Conservation (phyloP, 2,797 vertebrate species). For the Salarias fasciatus region DNA sequence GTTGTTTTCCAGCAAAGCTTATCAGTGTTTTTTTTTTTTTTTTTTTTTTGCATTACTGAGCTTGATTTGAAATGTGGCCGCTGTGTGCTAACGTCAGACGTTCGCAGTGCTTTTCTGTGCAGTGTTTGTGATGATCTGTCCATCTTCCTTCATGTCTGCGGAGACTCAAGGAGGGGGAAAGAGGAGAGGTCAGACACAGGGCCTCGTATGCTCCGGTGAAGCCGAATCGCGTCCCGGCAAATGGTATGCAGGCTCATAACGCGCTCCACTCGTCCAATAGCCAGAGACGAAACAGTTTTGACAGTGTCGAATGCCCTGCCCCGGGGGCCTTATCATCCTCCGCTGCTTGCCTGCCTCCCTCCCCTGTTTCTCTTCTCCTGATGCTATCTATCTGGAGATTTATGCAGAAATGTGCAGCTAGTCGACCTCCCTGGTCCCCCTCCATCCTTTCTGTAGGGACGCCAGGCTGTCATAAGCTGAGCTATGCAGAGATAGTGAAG, state of each 20-base stretch:
- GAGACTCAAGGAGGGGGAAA: constrained; percentile 50
- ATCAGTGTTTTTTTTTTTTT: constrained; percentile 11
- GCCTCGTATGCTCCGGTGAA: constrained; percentile 74
- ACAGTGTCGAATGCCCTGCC: constrained; percentile 79
- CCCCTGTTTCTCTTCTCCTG: constrained; percentile 71
- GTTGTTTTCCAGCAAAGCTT: no score
- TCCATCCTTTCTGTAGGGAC: constrained; percentile 79
- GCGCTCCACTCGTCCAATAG: constrained; percentile 77
- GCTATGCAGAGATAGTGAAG: constrained; percentile 76
- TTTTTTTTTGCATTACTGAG: neutral
- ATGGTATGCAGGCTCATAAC: constrained; percentile 78
- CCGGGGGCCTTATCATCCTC: constrained; percentile 78
- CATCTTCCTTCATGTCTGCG: constrained; percentile 56
- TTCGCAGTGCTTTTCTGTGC: constrained; percentile 20
- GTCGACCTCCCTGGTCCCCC: constrained; percentile 74
- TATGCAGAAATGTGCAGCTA: constrained; percentile 79
- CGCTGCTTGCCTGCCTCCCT: constrained; percentile 71
- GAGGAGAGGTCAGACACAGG: constrained; percentile 68
- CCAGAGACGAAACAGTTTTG: constrained; percentile 77
- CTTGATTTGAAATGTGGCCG: constrained; percentile 14
- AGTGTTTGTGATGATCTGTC: constrained; percentile 51
- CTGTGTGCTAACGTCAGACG: constrained; percentile 25
- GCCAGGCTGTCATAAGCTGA: constrained; percentile 77
- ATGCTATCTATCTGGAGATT: constrained; percentile 81
- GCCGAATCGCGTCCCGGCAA: constrained; percentile 72